Evolutionary conservation across 2,888 invertebrate genomes (phyloP), one percentile per base, ranked within the genome.

Genomic region (Ormyrus labotus): DNA sequence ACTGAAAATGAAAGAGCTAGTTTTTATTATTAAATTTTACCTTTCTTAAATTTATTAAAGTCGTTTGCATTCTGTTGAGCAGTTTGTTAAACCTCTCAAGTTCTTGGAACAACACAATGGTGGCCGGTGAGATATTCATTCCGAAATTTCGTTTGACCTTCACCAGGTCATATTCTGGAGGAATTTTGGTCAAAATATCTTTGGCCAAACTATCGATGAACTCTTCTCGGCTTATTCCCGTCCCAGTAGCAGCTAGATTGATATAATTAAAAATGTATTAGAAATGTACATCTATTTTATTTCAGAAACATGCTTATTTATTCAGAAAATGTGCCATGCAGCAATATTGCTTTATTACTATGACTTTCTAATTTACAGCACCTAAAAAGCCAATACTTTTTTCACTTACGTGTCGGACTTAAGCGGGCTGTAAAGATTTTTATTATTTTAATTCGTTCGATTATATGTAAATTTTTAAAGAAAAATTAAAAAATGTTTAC

Each of bases 101-200:
- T 90, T 98, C 96, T 92, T 98, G 98, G 72, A 98, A 92, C 70
- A 98, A 91, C 0, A 98, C 98, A 13, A 98, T 95, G 0, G 96
- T 94, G 0, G 96, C 95, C 1, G 98, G 98, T 5, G 96, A 94
- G 85, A 97, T 94, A 84, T 93, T 94, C 91, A 95, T 92, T 86
- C 96, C 96, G 88, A 95, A 96, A 88, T 94, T 94, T 89, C 96
- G 96, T 83, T 95, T 93, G 51, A 97, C 94, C 88, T 95, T 95
- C 92, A 95, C 95, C 68, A 97, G 92, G 90, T 98, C 97, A 89
- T 95, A 97, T 83, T 93, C 92, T 10, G 90, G 89, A 0, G 98
- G 98, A 73, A 98, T 92, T 90, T 96, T 96, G 50, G 89, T 89
- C 51, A 97, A 90, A 77, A 98, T 95, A 85, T 97, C 97, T 72